Base-by-base conservation (phyloP, 2,888 invertebrate genomes). In the Luperina testacea region DNA sequence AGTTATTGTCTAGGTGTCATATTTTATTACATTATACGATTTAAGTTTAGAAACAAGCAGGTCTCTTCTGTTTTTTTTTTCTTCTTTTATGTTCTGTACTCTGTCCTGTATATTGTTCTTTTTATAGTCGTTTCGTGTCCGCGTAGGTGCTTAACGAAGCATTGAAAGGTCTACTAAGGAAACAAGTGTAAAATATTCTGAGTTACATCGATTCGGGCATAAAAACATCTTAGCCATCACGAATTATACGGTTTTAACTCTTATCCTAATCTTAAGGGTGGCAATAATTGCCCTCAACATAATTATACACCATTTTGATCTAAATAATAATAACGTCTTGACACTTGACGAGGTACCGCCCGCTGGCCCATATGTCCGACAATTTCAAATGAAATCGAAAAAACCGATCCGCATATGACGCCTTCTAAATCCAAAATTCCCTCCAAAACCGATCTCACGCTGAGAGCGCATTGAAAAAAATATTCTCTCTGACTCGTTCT, bases 391-490 rank as follows among this genome's bases (percentile, higher is more conserved):
- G 91, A 91, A 92, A 85, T 85, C 78, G 89, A 90, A 90, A 91
- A 92, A 92, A 91, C 84, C 91, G 90, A 92, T 92, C 92, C 90
- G 93, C 94, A 94, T 95, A 96, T 96, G 96, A 96, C 95, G 95
- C 95, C 95, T 93, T 93, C 93, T 93, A 94, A 95, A 96, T 95
- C 94, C 95, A 85, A 95, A 95, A 96, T 95, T 95, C 95, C 93
- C 95, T 95, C 94, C 94, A 94, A 96, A 95, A 92, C 93, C 83
- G 96, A 93, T 96, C 97, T 95, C 97, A 96, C 97, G 97, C 97
- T 96, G 97, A 81, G 96, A 90, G 89, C 90, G 88, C 81, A 79
- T 74, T 78, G 86, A 94, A 93, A 95, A 95, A 95, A 93, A 90
- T 85, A 83, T 81, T 91, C 90, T 91, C 90, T 90, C 87, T 88